phyloP scores from a whole-genome alignment of 2,888 invertebrate genomes.

The Petrolisthes cinctipes region DNA sequence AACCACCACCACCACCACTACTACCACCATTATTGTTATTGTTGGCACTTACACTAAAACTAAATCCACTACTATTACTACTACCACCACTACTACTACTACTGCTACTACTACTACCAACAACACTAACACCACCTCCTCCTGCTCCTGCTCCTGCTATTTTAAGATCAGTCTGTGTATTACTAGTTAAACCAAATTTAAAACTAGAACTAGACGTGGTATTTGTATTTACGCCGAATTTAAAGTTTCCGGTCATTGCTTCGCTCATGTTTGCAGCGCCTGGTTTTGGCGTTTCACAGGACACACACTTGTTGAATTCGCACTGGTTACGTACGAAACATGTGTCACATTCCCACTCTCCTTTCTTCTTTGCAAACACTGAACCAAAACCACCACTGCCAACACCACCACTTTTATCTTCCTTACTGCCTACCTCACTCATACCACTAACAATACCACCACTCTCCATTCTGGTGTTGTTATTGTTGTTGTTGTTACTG shows the following conservation, averaged over 20 bases:
- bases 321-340: constrained; percentile 69
- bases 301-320: constrained; percentile 67
- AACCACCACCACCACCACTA: too few relatives aligned
- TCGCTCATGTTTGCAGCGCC: constrained; percentile 44
- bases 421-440: not conserved
- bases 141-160: too few relatives aligned
- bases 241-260: constrained; percentile 56
- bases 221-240: constrained; percentile 56
- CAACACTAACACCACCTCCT: too few relatives aligned
- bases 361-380: constrained; percentile 67
- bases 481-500: too few relatives aligned
- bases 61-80: not conserved
- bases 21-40: too few relatives aligned
- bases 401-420: not conserved
- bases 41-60: too few relatives aligned
- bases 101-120: too few relatives aligned
- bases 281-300: constrained; percentile 68
- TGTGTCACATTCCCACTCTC: constrained; percentile 69
- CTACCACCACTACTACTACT: constrained; percentile 17
- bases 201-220: not conserved
- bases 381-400: constrained; percentile 66
- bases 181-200: too few relatives aligned
- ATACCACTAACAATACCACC: too few relatives aligned
- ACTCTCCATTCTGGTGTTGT: too few relatives aligned
- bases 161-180: too few relatives aligned